A percentile compares a stretch with the other conserved stretches of the same genome.
Conservation (phyloP, 1,140 invertebrate species). For the Agrypnia vestita region DNA sequence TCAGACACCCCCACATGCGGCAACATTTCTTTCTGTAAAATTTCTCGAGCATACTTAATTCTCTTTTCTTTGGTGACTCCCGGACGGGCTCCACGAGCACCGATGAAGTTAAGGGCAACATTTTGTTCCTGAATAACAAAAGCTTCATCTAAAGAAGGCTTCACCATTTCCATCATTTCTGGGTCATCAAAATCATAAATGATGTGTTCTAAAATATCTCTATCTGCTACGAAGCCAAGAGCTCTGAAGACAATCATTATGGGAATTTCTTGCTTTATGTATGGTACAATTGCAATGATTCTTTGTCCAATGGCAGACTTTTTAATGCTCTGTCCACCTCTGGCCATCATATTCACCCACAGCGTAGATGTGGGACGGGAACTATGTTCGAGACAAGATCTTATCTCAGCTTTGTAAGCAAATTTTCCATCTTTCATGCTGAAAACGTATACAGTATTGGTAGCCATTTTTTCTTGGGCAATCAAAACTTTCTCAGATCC, state of each 20-base stretch:
- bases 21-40: conserved; percentile 99
- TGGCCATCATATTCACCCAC: conserved; percentile 99
- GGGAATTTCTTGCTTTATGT: conserved; percentile 99
- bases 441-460: conserved; percentile 99
- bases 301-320: conserved; percentile 98
- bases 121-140: conserved; percentile 99
- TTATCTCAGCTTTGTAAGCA: conserved; percentile 97
- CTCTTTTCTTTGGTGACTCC: conserved; percentile 99
- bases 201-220: conserved; percentile 98
- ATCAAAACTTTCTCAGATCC: conserved; percentile 97
- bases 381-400: conserved; percentile 96
- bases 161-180: conserved; percentile 99
- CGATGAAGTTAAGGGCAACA: conserved; percentile 98
- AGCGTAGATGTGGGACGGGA: conserved; percentile 95
- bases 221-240: conserved; percentile 97
- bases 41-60: conserved; percentile 99
- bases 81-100: conserved; percentile 94
- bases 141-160: conserved; percentile 98
- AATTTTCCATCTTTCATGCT: conserved; percentile 99
- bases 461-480: conserved; percentile 99
- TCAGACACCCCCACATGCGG: conserved; percentile 99
- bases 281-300: conserved; percentile 97
- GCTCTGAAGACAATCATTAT: conserved; percentile 99
- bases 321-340: conserved; percentile 94
- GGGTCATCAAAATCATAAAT: conserved; percentile 99